Evolutionary conservation across 2,888 invertebrate species (phyloP).

Genomic region (Leucophora obtusa): DNA sequence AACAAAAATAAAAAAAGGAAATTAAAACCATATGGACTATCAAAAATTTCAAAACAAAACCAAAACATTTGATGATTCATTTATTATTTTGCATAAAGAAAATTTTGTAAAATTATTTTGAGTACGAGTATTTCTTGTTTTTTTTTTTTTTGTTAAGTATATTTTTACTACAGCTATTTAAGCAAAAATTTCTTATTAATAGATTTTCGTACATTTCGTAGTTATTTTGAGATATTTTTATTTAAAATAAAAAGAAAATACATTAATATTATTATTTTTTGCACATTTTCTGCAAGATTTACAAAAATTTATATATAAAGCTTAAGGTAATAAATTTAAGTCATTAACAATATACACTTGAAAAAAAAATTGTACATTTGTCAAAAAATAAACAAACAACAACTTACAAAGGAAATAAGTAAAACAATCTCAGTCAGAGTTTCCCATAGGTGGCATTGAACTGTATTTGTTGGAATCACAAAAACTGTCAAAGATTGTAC

Average conservation of each 20-base stretch:
- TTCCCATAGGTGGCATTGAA: no score
- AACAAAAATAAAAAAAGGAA: slow-evolving; percentile 3
- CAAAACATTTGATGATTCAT: slow-evolving; percentile 12
- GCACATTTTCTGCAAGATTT: neutral
- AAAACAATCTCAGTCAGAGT: no score
- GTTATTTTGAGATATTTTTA: neutral
- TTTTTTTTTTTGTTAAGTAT: neutral
- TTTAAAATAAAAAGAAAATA: neutral
- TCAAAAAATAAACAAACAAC: no score
- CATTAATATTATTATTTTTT: neutral
- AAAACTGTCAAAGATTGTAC: no score
- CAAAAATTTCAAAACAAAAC: slow-evolving; percentile 1
- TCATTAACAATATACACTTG: neutral
- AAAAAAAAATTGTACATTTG: neutral
- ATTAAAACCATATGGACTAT: slow-evolving; percentile 45
- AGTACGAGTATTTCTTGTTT: neutral
- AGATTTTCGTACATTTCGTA: no score
- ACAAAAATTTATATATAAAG: neutral
- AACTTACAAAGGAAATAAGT: no score
- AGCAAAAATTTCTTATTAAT: no score
- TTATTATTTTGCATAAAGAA: neutral
- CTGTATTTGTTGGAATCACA: no score
- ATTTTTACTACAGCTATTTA: no score
- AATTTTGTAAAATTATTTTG: slow-evolving; percentile 20
- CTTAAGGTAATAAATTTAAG: neutral